A percentile compares a stretch with the other conserved stretches of the same genome.
These are phyloP conservation scores for Andrena hattorfiana DNA, from an alignment of 2,888 invertebrate genomes.

Conservation along the genomic window DNA sequence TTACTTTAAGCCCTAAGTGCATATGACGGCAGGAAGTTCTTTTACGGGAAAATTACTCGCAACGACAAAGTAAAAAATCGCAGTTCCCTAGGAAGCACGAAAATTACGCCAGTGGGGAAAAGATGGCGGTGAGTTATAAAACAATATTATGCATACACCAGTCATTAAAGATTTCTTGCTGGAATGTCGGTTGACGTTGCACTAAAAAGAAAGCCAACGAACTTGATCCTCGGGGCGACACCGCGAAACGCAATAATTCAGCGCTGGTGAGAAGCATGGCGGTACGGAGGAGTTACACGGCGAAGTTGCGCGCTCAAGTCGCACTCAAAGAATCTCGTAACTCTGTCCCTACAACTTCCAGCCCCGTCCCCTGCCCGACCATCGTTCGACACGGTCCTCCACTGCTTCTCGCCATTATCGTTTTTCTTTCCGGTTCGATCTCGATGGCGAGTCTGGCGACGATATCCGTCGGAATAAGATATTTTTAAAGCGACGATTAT, in stretches of 20 bases:
- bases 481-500: conserved; percentile 56
- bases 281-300: conserved; percentile 26
- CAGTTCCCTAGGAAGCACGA: no score
- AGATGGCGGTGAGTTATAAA: no score
- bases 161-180: no score
- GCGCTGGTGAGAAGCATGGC: not conserved
- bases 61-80: not conserved
- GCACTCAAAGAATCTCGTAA: conserved; percentile 39
- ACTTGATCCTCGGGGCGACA: not conserved
- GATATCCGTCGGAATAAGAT: conserved; percentile 41
- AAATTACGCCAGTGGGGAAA: no score
- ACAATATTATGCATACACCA: no score
- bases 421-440: conserved; percentile 48
- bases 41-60: not conserved
- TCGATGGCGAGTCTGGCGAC: conserved; percentile 15
- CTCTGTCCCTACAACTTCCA: conserved; percentile 32
- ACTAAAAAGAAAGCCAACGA: not conserved
- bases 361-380: not conserved
- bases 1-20: no score
- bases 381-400: conserved; percentile 15
- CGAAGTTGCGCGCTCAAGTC: conserved; percentile 25
- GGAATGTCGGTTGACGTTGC: no score
- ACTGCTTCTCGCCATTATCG: conserved; percentile 35
- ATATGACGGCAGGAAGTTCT: no score
- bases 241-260: conserved; percentile 22